phyloP scores from a whole-genome alignment of 2,113 vertebrate species.

The Sakesphorus luctuosus region DNA sequence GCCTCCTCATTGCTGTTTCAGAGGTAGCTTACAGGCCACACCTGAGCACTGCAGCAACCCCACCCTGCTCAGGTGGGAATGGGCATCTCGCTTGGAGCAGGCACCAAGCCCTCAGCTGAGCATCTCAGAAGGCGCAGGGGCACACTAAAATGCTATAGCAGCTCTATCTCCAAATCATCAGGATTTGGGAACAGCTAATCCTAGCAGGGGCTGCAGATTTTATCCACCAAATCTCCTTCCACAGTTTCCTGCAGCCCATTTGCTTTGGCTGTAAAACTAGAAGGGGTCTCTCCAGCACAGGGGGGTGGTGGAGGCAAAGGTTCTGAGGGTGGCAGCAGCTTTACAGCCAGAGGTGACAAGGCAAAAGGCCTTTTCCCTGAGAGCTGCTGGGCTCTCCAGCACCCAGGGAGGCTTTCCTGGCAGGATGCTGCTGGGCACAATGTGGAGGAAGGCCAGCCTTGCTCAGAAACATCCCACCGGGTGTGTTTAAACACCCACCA shows the following conservation, averaged over 20 bases:
- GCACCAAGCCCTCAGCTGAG: not conserved
- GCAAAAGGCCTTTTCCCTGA: not conserved
- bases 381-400: not conserved
- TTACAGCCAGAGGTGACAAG: not conserved
- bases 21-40: not conserved
- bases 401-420: not conserved
- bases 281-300: not conserved
- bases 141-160: rapidly evolving
- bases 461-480: not conserved
- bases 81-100: rapidly evolving
- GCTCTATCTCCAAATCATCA: not conserved
- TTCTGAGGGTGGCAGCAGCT: not conserved
- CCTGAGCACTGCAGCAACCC: not conserved
- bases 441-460: not conserved
- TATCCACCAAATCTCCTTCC: not conserved
- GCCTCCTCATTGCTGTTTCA: not conserved
- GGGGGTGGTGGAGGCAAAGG: rapidly evolving
- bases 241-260: rapidly evolving
- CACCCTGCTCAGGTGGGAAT: not conserved
- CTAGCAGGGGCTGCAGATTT: not conserved
- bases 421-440: not conserved
- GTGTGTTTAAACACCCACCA: not conserved
- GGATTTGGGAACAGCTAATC: not conserved
- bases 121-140: not conserved
- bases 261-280: not conserved